Evolutionary conservation across 1,140 invertebrate species (phyloP).

Genomic region (Asobara japonica): DNA sequence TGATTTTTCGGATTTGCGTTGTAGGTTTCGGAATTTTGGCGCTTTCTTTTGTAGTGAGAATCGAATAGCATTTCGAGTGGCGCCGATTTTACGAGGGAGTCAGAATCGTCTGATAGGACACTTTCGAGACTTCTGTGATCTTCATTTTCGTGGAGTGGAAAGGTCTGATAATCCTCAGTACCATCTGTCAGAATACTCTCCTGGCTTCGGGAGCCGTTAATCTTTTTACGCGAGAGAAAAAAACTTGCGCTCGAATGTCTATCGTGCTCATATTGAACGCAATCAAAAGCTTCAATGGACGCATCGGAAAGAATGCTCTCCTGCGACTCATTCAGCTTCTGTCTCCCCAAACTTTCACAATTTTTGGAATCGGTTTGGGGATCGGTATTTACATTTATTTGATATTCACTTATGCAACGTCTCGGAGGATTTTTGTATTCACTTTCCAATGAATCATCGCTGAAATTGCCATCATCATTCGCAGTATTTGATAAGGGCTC

Average conservation of each 20-base stretch:
- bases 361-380: constrained; percentile 41
- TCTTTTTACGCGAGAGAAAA: constrained; percentile 60
- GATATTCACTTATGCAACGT: constrained; percentile 79
- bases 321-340: constrained; percentile 69
- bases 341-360: constrained; percentile 45
- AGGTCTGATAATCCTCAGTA: constrained; percentile 70
- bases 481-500: constrained; percentile 46
- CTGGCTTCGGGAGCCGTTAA: constrained; percentile 76
- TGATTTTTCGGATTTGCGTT: constrained; percentile 48
- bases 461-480: constrained; percentile 71
- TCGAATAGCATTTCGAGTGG: constrained; percentile 77
- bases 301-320: constrained; percentile 81
- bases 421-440: constrained; percentile 71
- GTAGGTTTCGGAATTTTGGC: constrained; percentile 59
- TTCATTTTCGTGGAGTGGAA: constrained; percentile 54
- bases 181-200: constrained; percentile 84
- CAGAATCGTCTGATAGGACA: constrained; percentile 64
- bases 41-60: constrained; percentile 56
- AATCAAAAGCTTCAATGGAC: constrained; percentile 66
- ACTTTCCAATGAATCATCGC: constrained; percentile 80
- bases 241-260: constrained; percentile 68
- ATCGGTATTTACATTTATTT: constrained; percentile 71
- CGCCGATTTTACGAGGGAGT: constrained; percentile 76
- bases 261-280: constrained; percentile 70
- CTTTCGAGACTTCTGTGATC: constrained; percentile 64